Evolutionary conservation across 2,797 vertebrate genomes (phyloP).

Genomic region (Syncerus caffer): DNA sequence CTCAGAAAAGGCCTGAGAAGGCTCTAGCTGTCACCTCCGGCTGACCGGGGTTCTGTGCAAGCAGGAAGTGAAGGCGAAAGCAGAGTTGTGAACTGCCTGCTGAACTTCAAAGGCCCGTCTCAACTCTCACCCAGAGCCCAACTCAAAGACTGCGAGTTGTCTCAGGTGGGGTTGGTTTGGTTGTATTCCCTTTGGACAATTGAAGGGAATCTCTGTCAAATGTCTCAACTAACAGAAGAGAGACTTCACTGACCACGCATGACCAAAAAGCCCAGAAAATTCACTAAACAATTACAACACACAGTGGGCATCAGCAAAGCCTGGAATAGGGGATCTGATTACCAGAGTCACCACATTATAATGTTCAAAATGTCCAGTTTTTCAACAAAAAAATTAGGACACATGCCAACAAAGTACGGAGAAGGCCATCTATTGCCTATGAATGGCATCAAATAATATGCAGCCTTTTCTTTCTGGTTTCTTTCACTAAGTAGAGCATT

Average conservation of each 20-base stretch:
- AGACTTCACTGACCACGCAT: background rate
- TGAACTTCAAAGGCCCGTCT: background rate
- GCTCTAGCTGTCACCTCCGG: background rate
- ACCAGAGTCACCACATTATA: background rate
- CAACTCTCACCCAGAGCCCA: background rate
- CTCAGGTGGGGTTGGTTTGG: background rate
- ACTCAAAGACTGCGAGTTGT: background rate
- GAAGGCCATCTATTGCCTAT: background rate
- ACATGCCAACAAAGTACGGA: background rate
- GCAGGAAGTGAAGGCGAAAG: background rate
- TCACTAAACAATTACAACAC: background rate
- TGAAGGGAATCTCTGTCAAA: background rate
- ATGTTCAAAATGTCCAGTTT: background rate
- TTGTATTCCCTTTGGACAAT: background rate
- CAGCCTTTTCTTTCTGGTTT: background rate
- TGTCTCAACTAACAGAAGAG: background rate
- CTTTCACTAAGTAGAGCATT: background rate
- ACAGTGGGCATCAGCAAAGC: background rate
- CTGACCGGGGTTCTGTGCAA: background rate
- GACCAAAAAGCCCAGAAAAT: background rate
- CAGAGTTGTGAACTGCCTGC: background rate
- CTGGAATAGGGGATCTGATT: background rate
- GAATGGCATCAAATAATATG: background rate
- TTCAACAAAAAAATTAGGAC: background rate
- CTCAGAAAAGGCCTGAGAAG: background rate